These are phyloP conservation scores for Labia minor DNA, from an alignment of 2,888 invertebrate genomes.

Conservation along the genomic window DNA sequence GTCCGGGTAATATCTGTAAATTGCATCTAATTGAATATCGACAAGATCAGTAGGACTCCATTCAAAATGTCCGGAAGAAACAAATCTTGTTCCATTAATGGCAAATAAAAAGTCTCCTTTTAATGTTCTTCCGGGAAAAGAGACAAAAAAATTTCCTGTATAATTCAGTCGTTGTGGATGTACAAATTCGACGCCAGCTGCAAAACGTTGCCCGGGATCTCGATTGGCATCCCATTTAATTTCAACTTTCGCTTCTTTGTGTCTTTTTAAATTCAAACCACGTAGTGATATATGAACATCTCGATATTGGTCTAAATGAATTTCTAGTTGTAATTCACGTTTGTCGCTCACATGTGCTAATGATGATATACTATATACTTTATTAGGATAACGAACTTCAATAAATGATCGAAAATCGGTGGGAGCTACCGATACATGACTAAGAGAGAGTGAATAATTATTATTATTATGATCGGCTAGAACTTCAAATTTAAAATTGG, in stretches of 20 bases:
- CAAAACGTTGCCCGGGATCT: slow-evolving; percentile 63
- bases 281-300: slow-evolving; percentile 61
- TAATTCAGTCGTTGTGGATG: slow-evolving; percentile 50
- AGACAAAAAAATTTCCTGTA: slow-evolving; percentile 50
- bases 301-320: slow-evolving; percentile 69
- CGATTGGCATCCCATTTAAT: slow-evolving; percentile 80
- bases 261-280: slow-evolving; percentile 46
- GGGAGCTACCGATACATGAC: slow-evolving; percentile 49
- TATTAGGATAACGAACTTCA: slow-evolving; percentile 54
- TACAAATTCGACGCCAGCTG: slow-evolving; percentile 49
- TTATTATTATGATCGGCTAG: slow-evolving; percentile 54
- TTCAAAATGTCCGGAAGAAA: slow-evolving; percentile 34
- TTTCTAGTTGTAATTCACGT: slow-evolving; percentile 53
- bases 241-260: slow-evolving; percentile 57
- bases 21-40: slow-evolving; percentile 47
- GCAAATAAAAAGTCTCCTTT: slow-evolving; percentile 54
- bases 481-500: slow-evolving; percentile 54
- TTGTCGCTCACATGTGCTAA: slow-evolving; percentile 54
- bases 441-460: slow-evolving; percentile 54
- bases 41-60: slow-evolving; percentile 60
- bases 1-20: slow-evolving; percentile 43
- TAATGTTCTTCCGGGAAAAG: slow-evolving; percentile 65
- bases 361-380: slow-evolving; percentile 55
- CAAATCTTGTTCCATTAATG: slow-evolving; percentile 39
- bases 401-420: slow-evolving; percentile 52